Percentiles rank a stretch among this genome's conserved stretches.
Conservation (phyloP, 1,140 invertebrate species). For the Lepidurus couesii region DNA sequence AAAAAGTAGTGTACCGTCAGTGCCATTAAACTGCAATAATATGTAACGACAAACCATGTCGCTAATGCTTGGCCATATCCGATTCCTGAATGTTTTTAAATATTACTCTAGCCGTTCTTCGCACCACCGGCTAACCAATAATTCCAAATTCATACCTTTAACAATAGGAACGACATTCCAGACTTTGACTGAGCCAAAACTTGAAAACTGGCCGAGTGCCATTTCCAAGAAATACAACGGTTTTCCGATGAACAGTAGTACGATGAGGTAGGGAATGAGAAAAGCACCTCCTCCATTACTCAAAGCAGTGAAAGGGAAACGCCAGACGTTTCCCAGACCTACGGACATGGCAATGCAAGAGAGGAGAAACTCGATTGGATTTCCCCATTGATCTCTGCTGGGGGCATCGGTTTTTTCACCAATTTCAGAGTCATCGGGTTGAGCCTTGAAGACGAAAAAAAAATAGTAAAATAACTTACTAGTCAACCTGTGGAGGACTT, state of each 20-base stretch:
- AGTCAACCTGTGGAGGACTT: background rate
- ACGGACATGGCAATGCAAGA: conserved; percentile 51
- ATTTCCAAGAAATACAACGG: conserved; percentile 51
- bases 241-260: conserved; percentile 53
- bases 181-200: conserved; percentile 44
- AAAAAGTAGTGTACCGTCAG: conserved; percentile 46
- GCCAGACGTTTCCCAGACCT: conserved; percentile 52
- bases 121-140: background rate
- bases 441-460: background rate
- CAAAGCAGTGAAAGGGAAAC: conserved; percentile 49
- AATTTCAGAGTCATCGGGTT: background rate
- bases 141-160: conserved; percentile 41
- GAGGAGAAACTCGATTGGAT: conserved; percentile 41
- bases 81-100: conserved; percentile 42
- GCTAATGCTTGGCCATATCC: conserved; percentile 45
- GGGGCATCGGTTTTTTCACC: conserved; percentile 28
- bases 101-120: background rate
- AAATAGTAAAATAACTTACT: background rate
- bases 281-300: conserved; percentile 51
- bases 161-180: conserved; percentile 45
- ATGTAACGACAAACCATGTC: conserved; percentile 43
- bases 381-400: conserved; percentile 35
- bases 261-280: conserved; percentile 52
- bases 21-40: conserved; percentile 46
- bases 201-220: conserved; percentile 50